These are phyloP conservation scores for Takifugu flavidus DNA, from an alignment of 2,113 vertebrate species.

Conservation along the genomic window DNA sequence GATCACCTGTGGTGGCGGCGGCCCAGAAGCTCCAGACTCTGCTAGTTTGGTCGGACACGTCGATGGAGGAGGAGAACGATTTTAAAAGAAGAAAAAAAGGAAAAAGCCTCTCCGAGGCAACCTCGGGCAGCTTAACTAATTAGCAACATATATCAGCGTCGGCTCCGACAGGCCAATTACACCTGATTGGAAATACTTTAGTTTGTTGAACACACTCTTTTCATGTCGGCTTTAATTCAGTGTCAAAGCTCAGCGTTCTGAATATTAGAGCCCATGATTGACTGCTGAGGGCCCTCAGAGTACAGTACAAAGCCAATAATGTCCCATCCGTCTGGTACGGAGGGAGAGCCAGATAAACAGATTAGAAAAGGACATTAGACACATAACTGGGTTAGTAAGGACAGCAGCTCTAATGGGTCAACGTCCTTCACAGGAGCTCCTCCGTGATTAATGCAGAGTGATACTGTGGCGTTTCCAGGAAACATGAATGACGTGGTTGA, in stretches of 20 bases:
- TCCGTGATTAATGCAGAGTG: conserved; percentile 58
- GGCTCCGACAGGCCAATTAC: conserved; percentile 98
- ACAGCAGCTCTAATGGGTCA: conserved; percentile 94
- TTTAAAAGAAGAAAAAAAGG: conserved; percentile 20
- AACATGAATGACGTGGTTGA: conserved; percentile 10
- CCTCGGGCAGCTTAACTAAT: conserved; percentile 87
- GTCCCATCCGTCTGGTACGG: conserved; percentile 94
- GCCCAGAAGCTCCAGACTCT: conserved; percentile 30
- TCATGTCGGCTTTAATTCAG: conserved; percentile 99
- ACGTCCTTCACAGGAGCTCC: conserved; percentile 93
- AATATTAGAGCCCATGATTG: conserved; percentile 98
- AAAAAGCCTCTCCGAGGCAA: conserved; percentile 84
- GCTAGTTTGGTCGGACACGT: conserved; percentile 80
- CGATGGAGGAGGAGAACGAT: conserved; percentile 76
- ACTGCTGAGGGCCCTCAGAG: conserved; percentile 70
- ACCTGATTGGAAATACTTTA: conserved; percentile 98
- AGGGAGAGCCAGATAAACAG: conserved; percentile 91
- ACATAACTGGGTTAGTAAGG: conserved; percentile 82
- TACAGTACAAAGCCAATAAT: conserved; percentile 91
- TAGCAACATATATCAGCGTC: conserved; percentile 95
- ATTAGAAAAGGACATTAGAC: conserved; percentile 75
- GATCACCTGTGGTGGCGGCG: conserved; percentile 11
- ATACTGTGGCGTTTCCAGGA: conserved; percentile 45
- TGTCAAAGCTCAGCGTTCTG: conserved; percentile 85
- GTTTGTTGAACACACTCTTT: conserved; percentile 98